Base-by-base conservation (phyloP, 2,888 invertebrate genomes). In the Melieria picta region DNA sequence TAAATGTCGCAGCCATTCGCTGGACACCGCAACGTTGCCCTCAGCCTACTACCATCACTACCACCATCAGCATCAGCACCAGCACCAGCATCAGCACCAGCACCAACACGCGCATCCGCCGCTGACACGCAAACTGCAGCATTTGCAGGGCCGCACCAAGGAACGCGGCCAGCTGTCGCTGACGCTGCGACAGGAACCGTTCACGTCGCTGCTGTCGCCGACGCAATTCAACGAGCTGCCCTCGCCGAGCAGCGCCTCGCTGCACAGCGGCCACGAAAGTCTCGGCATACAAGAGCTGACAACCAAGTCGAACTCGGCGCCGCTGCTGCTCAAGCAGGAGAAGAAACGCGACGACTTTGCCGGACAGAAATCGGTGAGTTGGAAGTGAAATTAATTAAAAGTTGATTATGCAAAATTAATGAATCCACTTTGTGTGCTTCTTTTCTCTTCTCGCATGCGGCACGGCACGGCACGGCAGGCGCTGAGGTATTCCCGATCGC, bases 291-390 rank as follows among this genome's bases (percentile, higher is more conserved):
- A 86, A 78, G 87, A 87, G 76, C 80, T 87, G 72, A 84, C 85
- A 62, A 85, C 85, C 61, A 87, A 87, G 76, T 87, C 87, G 63
- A 87, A 83, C 79, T 87, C 87, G 74, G 87, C 87, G 52, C 87
- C 87, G 71, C 76, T 87, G 78, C 79, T 87, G 76, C 80, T 87
- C 72, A 87, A 87, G 77, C 86, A 85, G 75, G 85, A 85, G 65
- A 81, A 79, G 74, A 79, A 77, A 63, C 80, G 77, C 62, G 86
- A 87, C 76, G 86, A 86, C 73, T 87, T 85, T 76, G 81, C 82
- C 71, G 84, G 82, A 71, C 87, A 85, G 77, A 82, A 86, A 72
- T 84, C 85, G 84, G 87, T 87, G 76, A 82, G 85, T 82, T 74
- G 68, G 61, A 70, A 68, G 48, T 71, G 58, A 72, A 30, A 46